Percentiles rank a stretch among this genome's conserved stretches.
Conservation (phyloP, 1,140 invertebrate species). For the Scaptomyza hsui region DNA sequence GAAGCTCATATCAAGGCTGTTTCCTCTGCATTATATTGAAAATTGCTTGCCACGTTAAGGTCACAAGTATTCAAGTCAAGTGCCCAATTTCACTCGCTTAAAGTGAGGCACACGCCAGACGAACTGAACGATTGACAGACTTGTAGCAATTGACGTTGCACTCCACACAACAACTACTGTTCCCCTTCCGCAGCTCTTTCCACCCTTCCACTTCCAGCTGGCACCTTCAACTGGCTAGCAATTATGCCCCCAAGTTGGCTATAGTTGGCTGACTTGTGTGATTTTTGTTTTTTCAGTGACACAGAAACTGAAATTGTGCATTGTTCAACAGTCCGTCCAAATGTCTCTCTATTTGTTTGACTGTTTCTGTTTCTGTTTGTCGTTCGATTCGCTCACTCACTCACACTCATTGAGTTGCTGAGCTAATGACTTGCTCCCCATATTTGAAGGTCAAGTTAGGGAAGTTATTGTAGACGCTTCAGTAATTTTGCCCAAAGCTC, state of each 20-base stretch:
- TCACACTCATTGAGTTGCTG: constrained; percentile 21
- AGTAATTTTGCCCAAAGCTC: constrained; percentile 58
- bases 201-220: constrained; percentile 2
- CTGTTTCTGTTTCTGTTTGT: constrained; percentile 18
- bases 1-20: constrained; percentile 13
- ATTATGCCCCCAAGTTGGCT: constrained; percentile 48
- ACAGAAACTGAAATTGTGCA: constrained; percentile 69
- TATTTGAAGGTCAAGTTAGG: constrained; percentile 63
- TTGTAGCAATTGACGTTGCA: constrained; percentile 34
- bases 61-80: constrained; percentile 37
- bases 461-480: constrained; percentile 62
- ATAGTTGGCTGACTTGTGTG: constrained; percentile 67
- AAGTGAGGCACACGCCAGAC: constrained; percentile 36
- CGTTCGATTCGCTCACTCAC: constrained; percentile 20
- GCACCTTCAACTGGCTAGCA: constrained; percentile 43
- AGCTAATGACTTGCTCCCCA: constrained; percentile 57
- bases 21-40: constrained; percentile 31
- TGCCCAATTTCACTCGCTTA: constrained; percentile 39
- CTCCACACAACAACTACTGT: background rate
- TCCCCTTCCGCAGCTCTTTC: background rate
- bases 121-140: constrained; percentile 30
- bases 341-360: background rate
- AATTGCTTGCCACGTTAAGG: constrained; percentile 33
- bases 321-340: constrained; percentile 48
- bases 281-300: constrained; percentile 61